Evolutionary conservation across 2,113 vertebrate genomes (phyloP).

Genomic region (Barbus barbus): DNA sequence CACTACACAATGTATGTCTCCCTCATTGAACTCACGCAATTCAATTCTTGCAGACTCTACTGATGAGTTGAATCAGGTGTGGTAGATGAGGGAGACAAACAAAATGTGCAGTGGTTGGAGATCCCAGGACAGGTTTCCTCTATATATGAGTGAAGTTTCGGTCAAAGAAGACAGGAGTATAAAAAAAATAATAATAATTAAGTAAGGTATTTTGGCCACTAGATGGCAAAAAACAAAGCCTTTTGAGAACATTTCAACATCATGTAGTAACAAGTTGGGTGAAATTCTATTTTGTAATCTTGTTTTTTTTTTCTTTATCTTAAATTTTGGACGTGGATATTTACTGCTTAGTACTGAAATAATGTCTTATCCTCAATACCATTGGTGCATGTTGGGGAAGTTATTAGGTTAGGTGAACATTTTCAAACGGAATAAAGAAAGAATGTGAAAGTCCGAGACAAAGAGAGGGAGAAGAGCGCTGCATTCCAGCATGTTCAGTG

Average conservation of each 20-base stretch:
- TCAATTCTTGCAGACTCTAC: no score
- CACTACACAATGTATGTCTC: no score
- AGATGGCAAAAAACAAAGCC: neutral
- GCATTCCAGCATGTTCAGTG: slow-evolving; percentile 46
- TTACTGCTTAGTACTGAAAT: neutral
- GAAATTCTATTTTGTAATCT: neutral
- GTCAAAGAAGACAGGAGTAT: neutral
- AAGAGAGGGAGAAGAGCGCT: neutral
- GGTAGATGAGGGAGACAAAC: no score
- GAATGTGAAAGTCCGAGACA: neutral
- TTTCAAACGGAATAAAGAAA: neutral
- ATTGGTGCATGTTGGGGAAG: neutral
- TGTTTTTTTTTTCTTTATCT: neutral
- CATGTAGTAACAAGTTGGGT: neutral
- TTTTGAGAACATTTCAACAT: neutral
- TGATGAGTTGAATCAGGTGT: no score
- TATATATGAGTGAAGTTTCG: no score
- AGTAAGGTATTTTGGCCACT: neutral
- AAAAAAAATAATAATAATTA: neutral
- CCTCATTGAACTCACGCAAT: no score
- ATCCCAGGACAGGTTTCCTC: no score
- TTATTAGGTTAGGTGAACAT: neutral
- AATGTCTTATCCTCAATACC: neutral
- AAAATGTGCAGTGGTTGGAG: no score
- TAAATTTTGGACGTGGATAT: neutral